phyloP scores from a whole-genome alignment of 35 echinoderm and acorn worm genomes.

The Heliocidaris tuberculata region DNA sequence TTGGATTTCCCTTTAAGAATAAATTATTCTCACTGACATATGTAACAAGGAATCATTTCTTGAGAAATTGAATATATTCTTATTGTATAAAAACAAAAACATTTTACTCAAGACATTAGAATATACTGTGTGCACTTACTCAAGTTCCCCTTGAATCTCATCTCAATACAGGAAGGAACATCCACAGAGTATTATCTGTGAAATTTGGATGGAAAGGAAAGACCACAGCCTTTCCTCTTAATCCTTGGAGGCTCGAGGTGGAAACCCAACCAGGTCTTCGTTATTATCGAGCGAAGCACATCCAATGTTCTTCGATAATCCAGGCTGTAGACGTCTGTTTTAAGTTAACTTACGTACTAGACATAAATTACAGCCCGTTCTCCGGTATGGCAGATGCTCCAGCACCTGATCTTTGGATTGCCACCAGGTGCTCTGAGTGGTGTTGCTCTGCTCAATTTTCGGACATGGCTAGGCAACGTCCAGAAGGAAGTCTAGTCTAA shows the following conservation, averaged over 20 bases:
- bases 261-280: slow-evolving; percentile 52
- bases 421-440: neutral
- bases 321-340: slow-evolving; percentile 48
- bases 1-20: no score
- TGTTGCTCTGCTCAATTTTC: slow-evolving; percentile 42
- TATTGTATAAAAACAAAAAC: neutral
- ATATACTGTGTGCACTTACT: slow-evolving; percentile 4
- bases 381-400: slow-evolving; percentile 47
- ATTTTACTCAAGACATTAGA: slow-evolving; percentile 29
- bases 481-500: neutral
- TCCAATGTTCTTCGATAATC: slow-evolving; percentile 29
- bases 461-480: slow-evolving; percentile 37
- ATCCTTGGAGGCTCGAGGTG: slow-evolving; percentile 34
- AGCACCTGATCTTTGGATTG: slow-evolving; percentile 38
- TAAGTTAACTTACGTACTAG: slow-evolving; percentile 41
- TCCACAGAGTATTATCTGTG: slow-evolving; percentile 37
- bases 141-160: slow-evolving; percentile 29
- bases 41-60: neutral
- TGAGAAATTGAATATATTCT: neutral
- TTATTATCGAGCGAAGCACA: slow-evolving; percentile 42
- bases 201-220: slow-evolving; percentile 34
- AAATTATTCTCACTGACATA: neutral
- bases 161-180: slow-evolving; percentile 20
- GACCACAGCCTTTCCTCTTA: slow-evolving; percentile 51
- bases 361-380: neutral